Percentiles rank a stretch among this genome's conserved stretches.
These are phyloP conservation scores for Pardalotus punctatus DNA, from an alignment of 2,113 vertebrate genomes.

Conservation along the genomic window DNA sequence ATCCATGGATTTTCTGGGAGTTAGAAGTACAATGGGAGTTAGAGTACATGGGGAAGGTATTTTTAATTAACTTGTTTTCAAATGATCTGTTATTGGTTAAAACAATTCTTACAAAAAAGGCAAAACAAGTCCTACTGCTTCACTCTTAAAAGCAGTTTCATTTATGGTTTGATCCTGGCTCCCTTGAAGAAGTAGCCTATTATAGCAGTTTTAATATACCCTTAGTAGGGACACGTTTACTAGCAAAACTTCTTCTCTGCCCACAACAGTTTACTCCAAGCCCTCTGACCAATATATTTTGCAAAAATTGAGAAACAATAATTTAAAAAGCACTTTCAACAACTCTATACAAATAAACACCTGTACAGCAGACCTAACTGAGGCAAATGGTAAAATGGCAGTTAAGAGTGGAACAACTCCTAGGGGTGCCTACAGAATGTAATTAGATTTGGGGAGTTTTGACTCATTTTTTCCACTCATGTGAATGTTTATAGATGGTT, in stretches of 20 bases:
- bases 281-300: background rate
- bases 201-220: background rate
- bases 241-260: background rate
- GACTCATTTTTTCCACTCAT: background rate
- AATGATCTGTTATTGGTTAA: background rate
- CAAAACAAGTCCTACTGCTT: background rate
- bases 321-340: background rate
- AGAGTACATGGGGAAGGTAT: background rate
- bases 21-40: background rate
- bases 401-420: background rate
- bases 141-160: background rate
- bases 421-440: background rate
- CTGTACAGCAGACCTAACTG: fast-evolving
- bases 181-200: background rate
- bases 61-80: background rate
- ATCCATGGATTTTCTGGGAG: background rate
- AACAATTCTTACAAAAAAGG: background rate
- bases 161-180: background rate
- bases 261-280: background rate
- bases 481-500: background rate
- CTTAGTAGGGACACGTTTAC: background rate
- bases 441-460: background rate
- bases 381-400: background rate
- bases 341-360: background rate
- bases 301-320: background rate